Evolutionary conservation across 2,888 invertebrate genomes (phyloP), one percentile per base, ranked within the genome.

Genomic region (Hemaris fuciformis): DNA sequence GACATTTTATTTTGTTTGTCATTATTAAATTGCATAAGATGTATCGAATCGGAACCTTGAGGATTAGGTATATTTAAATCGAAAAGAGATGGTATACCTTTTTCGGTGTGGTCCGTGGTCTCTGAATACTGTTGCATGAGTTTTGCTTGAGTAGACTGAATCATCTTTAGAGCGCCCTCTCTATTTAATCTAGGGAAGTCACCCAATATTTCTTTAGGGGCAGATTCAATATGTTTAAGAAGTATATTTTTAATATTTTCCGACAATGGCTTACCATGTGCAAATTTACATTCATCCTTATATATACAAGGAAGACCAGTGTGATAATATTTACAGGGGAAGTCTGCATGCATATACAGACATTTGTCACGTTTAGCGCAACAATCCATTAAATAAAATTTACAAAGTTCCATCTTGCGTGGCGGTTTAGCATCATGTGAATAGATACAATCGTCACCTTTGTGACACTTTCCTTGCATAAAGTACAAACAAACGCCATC

Each of bases 261-360:
- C 60, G 94, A 95, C n/a, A 99, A 93, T 0, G 97, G 97, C 74
- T 95, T 95, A 20, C 95, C 96, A 84, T 99, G 99, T 27, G 98
- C 97, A 88, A 99, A 99, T 88, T 98, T 98, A 91, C 99, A 99
- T 66, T 96, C 95, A n/a, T 96, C 96, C 79, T 95, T 95, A 58
- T 94, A 94, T 68, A 94, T 94, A 86, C 99, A 99, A 61, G 96
- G 95, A 85, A 97, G 94, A 67, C 98, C 98, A 60, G 98, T 97
- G 84, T 99, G 99, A 88, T 96, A 98, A 91, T 96, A 99, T 93
- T 99, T 99, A 91, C 99, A 99, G 18, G 99, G 99, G 86, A 98
- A 99, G 85, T 99, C 98, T 76, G 96, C 95, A 91, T 99, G 99
- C 97, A 99, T 97, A 83, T 98, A 99, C 20, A 97, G 94, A 91